Conservation (phyloP, 2,797 vertebrate genomes). For the Amazona ochrocephala region DNA sequence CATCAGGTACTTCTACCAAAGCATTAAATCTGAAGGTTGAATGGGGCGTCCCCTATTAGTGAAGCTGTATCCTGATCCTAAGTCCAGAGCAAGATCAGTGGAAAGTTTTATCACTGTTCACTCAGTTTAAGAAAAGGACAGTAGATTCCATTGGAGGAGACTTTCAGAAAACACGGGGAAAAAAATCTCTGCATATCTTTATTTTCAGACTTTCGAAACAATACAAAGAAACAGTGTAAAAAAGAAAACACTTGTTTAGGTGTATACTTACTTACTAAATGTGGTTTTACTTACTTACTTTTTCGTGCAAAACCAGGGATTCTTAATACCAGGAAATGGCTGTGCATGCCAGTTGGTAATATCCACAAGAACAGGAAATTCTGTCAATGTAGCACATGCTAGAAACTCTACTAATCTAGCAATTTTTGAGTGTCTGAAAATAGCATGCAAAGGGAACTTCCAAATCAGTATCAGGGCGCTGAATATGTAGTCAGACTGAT, state of each 20-base stretch:
- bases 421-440: not conserved
- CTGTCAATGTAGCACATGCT: not conserved
- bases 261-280: not conserved
- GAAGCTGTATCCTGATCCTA: not conserved
- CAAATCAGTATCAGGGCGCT: not conserved
- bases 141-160: not conserved
- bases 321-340: not conserved
- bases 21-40: slow-evolving; percentile 18
- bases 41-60: not conserved
- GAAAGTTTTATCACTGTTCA: not conserved
- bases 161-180: not conserved
- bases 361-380: not conserved
- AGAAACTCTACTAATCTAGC: not conserved
- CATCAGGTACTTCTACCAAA: not conserved
- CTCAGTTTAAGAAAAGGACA: not conserved
- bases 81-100: not conserved
- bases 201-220: not conserved
- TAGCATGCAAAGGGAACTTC: not conserved
- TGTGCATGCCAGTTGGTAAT: not conserved
- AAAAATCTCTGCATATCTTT: not conserved
- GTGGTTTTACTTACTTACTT: not conserved
- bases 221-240: not conserved
- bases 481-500: not conserved
- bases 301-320: not conserved
- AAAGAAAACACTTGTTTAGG: not conserved